Conservation (phyloP, 2,797 vertebrate species). For the Mus caroli region DNA sequence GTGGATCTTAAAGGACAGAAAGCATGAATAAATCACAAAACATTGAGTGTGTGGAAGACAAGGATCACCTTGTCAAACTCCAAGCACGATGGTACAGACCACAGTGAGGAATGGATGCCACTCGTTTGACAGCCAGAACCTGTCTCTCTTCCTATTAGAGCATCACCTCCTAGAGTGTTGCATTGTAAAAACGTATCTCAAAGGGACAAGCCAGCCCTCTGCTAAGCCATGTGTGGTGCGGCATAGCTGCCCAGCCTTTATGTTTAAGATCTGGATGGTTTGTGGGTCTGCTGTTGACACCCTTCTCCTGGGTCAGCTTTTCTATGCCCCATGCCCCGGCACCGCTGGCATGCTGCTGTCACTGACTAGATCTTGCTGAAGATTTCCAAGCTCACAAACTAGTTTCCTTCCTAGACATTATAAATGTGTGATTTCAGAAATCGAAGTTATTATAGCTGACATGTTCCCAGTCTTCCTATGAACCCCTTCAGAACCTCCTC, state of each 20-base stretch:
- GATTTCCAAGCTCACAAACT: neutral
- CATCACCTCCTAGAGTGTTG: neutral
- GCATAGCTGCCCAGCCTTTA: neutral
- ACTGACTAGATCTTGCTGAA: neutral
- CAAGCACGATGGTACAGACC: neutral
- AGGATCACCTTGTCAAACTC: neutral
- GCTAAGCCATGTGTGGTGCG: neutral
- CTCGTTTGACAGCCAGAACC: neutral
- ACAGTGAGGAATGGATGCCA: neutral
- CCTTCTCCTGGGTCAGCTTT: neutral
- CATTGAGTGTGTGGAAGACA: neutral
- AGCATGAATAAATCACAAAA: too few relatives aligned
- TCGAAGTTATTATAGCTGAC: neutral
- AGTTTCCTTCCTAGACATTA: neutral
- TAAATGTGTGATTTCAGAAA: neutral
- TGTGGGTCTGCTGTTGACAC: neutral
- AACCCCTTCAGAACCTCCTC: neutral
- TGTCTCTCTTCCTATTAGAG: neutral
- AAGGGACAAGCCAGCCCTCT: neutral
- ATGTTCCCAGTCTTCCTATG: neutral
- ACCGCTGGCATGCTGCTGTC: neutral
- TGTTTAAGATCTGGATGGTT: neutral
- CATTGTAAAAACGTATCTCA: neutral
- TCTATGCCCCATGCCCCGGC: accelerated
- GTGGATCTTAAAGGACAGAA: neutral